A percentile compares a stretch with the other conserved stretches of the same genome.
phyloP scores from a whole-genome alignment of 2,113 vertebrate species.

The Podarcis raffonei region DNA sequence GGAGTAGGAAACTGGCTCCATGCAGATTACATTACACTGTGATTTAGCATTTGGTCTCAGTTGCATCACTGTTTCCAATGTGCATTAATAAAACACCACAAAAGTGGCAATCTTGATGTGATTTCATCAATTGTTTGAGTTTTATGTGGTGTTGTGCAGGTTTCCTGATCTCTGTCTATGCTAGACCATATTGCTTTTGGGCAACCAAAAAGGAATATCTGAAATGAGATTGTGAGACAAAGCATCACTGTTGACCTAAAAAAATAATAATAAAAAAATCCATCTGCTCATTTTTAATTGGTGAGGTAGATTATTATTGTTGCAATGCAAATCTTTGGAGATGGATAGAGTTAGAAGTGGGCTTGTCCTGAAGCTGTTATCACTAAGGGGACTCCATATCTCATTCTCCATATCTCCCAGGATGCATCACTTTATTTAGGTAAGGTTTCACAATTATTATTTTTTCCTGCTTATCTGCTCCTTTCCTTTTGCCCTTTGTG shows the following conservation, averaged over 20 bases:
- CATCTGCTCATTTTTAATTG: constrained; percentile 37
- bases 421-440: constrained; percentile 37
- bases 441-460: constrained; percentile 25
- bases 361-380: constrained; percentile 50
- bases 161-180: background rate
- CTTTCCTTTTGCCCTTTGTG: constrained; percentile 35
- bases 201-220: background rate
- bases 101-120: background rate
- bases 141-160: too few relatives aligned
- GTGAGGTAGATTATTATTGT: constrained; percentile 19
- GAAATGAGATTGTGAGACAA: background rate
- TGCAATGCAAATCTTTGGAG: constrained; percentile 61
- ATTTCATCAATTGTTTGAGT: too few relatives aligned
- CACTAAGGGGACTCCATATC: constrained; percentile 35
- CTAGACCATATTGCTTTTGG: background rate
- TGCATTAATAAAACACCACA: background rate
- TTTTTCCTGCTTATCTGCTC: constrained; percentile 43
- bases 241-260: background rate
- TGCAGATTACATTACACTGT: too few relatives aligned
- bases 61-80: background rate
- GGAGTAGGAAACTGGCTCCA: background rate
- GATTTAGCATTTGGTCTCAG: too few relatives aligned
- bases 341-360: constrained; percentile 38
- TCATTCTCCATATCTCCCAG: constrained; percentile 47
- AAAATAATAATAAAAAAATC: constrained; percentile 20